Evolutionary conservation across 2,888 invertebrate genomes (phyloP).

Genomic region (Pasiphila rectangulata): DNA sequence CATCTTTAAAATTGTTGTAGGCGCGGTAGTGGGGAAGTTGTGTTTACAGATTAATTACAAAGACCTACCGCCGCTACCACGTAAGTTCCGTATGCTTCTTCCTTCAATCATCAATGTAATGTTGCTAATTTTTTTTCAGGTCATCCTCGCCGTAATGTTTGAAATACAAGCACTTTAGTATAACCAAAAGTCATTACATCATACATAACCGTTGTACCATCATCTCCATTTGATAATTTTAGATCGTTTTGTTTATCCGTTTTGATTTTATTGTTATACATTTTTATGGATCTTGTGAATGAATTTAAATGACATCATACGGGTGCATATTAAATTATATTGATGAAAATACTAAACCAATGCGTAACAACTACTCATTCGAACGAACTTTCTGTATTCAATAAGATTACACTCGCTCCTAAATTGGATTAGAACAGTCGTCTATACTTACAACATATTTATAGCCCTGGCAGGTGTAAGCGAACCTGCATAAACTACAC

Average conservation of each 20-base stretch:
- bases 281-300: background rate
- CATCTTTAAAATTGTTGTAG: slow-evolving; percentile 48
- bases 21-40: slow-evolving; percentile 67
- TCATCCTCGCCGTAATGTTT: slow-evolving; percentile 18
- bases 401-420: slow-evolving; percentile 15
- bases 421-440: slow-evolving; percentile 16
- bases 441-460: slow-evolving; percentile 11
- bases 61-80: slow-evolving; percentile 38
- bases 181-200: slow-evolving; percentile 7
- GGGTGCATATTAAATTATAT: too few species aligned
- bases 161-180: slow-evolving; percentile 14
- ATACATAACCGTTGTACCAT: slow-evolving; percentile 5
- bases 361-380: too few species aligned
- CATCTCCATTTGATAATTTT: background rate
- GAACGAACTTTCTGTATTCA: slow-evolving; percentile 2
- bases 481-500: too few species aligned
- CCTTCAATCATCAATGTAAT: slow-evolving; percentile 18
- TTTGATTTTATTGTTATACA: slow-evolving; percentile 1
- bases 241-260: slow-evolving; percentile 3
- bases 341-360: too few species aligned
- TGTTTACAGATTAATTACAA: slow-evolving; percentile 59
- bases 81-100: slow-evolving; percentile 45
- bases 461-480: background rate
- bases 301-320: background rate
- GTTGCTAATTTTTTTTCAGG: slow-evolving; percentile 18